Evolutionary conservation across 2,113 vertebrate species (phyloP).

Genomic region (Numida meleagris): DNA sequence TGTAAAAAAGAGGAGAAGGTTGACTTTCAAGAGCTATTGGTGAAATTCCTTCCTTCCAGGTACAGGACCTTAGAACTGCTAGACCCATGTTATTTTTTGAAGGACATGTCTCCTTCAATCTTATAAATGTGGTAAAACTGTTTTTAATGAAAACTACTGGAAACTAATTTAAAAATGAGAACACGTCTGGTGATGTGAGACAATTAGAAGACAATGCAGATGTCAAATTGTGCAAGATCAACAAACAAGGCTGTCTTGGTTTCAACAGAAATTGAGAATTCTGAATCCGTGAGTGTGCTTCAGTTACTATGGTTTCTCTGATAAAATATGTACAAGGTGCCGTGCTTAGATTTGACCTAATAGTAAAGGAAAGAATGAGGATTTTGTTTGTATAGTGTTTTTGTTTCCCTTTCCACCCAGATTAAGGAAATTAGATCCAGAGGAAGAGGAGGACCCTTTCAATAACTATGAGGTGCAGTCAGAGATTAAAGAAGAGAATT

Average conservation of each 20-base stretch:
- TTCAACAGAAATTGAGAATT: not conserved
- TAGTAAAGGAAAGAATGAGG: not conserved
- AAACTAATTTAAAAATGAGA: not conserved
- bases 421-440: constrained; percentile 90
- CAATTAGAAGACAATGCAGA: not conserved
- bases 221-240: not conserved
- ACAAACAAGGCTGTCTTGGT: not conserved
- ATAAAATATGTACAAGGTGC: not conserved
- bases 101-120: not conserved
- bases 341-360: not conserved
- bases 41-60: constrained; percentile 96
- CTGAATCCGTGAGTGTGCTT: not conserved
- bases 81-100: not conserved
- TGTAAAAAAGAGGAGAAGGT: constrained; percentile 98
- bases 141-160: not conserved
- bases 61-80: constrained; percentile 22
- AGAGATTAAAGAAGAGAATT: constrained; percentile 83
- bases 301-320: not conserved
- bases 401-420: constrained; percentile 55
- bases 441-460: constrained; percentile 92
- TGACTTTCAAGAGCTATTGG: constrained; percentile 94
- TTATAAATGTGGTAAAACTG: not conserved
- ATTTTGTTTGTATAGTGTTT: not conserved
- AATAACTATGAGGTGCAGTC: constrained; percentile 87
- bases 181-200: not conserved